Evolutionary conservation across 2,888 invertebrate genomes (phyloP).

Genomic region (Plebejus argus): DNA sequence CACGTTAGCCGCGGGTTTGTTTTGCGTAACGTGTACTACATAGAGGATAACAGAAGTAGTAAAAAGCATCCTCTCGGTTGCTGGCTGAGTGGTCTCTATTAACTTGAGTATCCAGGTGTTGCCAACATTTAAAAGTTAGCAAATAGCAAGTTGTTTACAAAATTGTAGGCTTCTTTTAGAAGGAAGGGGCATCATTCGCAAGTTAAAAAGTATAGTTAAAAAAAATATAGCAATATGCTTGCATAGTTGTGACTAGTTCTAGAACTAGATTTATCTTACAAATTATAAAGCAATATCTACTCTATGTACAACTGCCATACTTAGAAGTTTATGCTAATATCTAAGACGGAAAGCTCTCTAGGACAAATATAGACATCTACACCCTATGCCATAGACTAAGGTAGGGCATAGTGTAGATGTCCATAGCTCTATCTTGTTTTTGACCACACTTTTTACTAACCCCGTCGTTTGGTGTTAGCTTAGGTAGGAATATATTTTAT

Average conservation of each 20-base stretch:
- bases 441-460: constrained; percentile 33
- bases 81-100: background rate
- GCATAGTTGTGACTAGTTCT: background rate
- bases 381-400: background rate
- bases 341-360: background rate
- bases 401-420: background rate
- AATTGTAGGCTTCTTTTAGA: background rate
- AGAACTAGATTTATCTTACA: background rate
- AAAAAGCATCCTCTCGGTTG: constrained; percentile 17
- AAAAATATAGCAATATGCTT: background rate
- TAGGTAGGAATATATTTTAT: constrained; percentile 39
- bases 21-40: constrained; percentile 10
- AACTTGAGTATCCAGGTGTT: background rate
- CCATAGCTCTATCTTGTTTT: constrained; percentile 9
- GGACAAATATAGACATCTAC: background rate
- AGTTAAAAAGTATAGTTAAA: background rate
- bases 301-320: constrained; percentile 13
- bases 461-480: constrained; percentile 41
- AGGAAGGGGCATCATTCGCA: background rate
- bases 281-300: constrained; percentile 12
- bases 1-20: background rate
- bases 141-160: background rate
- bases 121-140: background rate
- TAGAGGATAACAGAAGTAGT: constrained; percentile 9
- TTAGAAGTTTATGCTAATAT: background rate